Conservation (phyloP, 2,113 vertebrate species). For the Malurus melanocephalus region DNA sequence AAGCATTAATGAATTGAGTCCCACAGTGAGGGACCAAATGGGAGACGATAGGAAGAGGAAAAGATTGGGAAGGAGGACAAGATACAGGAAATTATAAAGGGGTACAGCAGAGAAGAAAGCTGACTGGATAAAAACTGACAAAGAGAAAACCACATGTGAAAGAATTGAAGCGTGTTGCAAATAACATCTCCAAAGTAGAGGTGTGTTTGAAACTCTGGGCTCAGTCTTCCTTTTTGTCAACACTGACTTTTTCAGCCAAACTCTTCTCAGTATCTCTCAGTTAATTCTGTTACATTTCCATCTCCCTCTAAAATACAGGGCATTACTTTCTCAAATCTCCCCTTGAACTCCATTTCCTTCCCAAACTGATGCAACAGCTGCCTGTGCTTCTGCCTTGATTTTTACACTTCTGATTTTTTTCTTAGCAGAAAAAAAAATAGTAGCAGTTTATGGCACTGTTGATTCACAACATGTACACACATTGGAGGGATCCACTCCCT, state of each 20-base stretch:
- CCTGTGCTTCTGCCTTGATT: not conserved
- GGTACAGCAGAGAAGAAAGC: not conserved
- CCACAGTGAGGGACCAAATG: not conserved
- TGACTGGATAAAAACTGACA: not conserved
- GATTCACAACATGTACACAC: not conserved
- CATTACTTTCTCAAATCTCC: not conserved
- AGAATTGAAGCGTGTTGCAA: not conserved
- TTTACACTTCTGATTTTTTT: not conserved
- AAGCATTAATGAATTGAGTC: not conserved
- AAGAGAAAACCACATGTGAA: not conserved
- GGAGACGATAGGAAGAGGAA: not conserved
- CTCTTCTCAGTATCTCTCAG: not conserved
- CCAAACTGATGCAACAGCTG: not conserved
- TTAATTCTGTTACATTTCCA: not conserved
- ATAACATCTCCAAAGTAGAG: not conserved
- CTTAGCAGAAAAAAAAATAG: no score
- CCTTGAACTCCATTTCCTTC: not conserved
- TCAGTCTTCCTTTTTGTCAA: not conserved
- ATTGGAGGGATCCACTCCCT: not conserved
- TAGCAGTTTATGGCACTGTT: not conserved
- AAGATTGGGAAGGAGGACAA: not conserved
- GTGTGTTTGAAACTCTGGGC: not conserved
- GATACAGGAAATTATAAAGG: not conserved
- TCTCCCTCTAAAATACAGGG: accelerated
- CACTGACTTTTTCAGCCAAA: not conserved